Evolutionary conservation across 2,797 vertebrate genomes (phyloP).

Genomic region (Aeoliscus strigatus): DNA sequence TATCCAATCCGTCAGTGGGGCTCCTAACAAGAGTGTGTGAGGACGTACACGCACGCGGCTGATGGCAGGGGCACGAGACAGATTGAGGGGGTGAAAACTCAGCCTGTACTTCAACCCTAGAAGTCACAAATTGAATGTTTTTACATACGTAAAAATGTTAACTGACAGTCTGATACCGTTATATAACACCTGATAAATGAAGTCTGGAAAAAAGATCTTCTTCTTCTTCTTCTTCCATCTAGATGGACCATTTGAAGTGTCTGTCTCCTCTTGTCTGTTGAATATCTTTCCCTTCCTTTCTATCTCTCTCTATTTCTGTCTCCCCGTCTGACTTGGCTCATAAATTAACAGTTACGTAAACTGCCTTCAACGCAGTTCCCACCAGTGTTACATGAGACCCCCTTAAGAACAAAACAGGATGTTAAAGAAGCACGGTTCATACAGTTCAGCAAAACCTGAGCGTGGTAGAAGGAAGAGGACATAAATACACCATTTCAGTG

Average conservation of each 20-base stretch:
- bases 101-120: background rate
- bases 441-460: slow-evolving; percentile 19
- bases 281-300: slow-evolving; percentile 15
- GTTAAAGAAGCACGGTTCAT: slow-evolving; percentile 39
- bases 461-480: slow-evolving; percentile 16
- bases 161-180: background rate
- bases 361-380: slow-evolving; percentile 62
- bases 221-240: too few species aligned
- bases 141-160: too few species aligned
- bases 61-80: too few species aligned
- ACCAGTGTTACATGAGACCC: slow-evolving; percentile 53
- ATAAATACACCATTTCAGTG: slow-evolving; percentile 15
- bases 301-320: slow-evolving; percentile 20
- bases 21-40: background rate
- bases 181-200: slow-evolving; percentile 15
- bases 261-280: slow-evolving; percentile 25
- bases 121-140: too few species aligned
- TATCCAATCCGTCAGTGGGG: background rate
- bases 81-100: too few species aligned
- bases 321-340: slow-evolving; percentile 25
- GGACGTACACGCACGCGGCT: background rate
- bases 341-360: slow-evolving; percentile 68
- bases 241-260: slow-evolving; percentile 11
- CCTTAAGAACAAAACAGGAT: slow-evolving; percentile 50
- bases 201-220: slow-evolving; percentile 14